A percentile compares a stretch with the other conserved stretches of the same genome.
Evolutionary conservation across 2,113 vertebrate genomes (phyloP).

Genomic region (Speoplatyrhinus poulsoni): DNA sequence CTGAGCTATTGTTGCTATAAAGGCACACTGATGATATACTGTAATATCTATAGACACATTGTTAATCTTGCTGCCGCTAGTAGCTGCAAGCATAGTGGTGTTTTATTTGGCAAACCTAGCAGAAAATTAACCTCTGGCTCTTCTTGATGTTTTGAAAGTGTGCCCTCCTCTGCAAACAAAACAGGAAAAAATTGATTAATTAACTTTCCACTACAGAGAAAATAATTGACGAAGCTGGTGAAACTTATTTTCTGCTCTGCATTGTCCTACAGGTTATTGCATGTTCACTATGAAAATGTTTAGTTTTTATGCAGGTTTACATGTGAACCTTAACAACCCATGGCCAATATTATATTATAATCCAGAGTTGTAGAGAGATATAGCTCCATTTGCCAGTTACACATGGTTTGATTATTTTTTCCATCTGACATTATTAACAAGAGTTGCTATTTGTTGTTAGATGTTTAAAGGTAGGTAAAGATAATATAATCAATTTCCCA

Average conservation of each 20-base stretch:
- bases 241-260: background rate
- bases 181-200: background rate
- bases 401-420: constrained; percentile 9
- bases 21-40: constrained; percentile 2
- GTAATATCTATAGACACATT: constrained; percentile 3
- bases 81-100: constrained; percentile 22
- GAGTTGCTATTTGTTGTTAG: background rate
- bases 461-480: background rate
- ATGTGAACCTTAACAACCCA: constrained; percentile 14
- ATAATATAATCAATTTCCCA: background rate
- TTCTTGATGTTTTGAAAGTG: constrained; percentile 26
- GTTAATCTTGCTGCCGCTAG: constrained; percentile 18
- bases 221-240: constrained; percentile 5
- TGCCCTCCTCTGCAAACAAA: constrained; percentile 15
- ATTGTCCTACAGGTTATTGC: background rate
- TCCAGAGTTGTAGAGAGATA: background rate
- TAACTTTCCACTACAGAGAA: constrained; percentile 2
- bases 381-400: background rate
- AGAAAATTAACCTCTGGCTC: constrained; percentile 10
- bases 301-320: constrained; percentile 23
- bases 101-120: constrained; percentile 7
- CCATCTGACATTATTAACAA: background rate
- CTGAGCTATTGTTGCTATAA: constrained; percentile 25
- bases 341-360: background rate
- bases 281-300: constrained; percentile 27